phyloP scores from a whole-genome alignment of 2,888 invertebrate genomes.

The Notodonta ziczac region DNA sequence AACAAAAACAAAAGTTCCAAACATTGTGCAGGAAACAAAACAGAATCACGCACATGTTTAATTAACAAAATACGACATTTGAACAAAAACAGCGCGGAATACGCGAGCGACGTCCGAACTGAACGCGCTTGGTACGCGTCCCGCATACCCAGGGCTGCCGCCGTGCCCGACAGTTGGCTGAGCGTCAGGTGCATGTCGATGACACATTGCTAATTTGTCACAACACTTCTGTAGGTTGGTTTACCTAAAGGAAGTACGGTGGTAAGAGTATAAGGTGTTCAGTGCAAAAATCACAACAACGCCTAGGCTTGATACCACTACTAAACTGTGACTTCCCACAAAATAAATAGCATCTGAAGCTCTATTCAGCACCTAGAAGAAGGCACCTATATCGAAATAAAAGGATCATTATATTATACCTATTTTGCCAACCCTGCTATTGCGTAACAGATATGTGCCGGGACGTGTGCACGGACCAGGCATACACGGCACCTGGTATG shows the following conservation, averaged over 20 bases:
- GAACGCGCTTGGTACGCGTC: conserved; percentile 19
- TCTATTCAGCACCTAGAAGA: too few species aligned
- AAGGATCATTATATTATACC: too few species aligned
- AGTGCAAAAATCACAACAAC: too few species aligned
- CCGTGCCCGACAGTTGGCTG: background rate
- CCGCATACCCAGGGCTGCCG: conserved; percentile 9
- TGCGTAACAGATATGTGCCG: background rate
- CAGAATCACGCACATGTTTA: conserved; percentile 9
- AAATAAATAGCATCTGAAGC: too few species aligned
- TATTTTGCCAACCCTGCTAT: background rate
- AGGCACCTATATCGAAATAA: background rate
- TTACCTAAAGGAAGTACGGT: too few species aligned
- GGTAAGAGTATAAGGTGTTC: too few species aligned
- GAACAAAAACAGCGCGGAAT: conserved; percentile 21
- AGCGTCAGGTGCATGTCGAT: background rate
- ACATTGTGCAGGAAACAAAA: conserved; percentile 17
- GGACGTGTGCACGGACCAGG: background rate
- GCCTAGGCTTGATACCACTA: too few species aligned
- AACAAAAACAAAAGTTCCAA: conserved; percentile 12
- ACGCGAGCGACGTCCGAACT: conserved; percentile 12
- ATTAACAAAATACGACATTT: conserved; percentile 30
- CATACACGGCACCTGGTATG: background rate
- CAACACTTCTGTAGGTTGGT: too few species aligned
- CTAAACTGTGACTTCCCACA: too few species aligned
- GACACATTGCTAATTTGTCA: background rate